phyloP scores from a whole-genome alignment of 2,113 vertebrate genomes.

The Willisornis vidua region DNA sequence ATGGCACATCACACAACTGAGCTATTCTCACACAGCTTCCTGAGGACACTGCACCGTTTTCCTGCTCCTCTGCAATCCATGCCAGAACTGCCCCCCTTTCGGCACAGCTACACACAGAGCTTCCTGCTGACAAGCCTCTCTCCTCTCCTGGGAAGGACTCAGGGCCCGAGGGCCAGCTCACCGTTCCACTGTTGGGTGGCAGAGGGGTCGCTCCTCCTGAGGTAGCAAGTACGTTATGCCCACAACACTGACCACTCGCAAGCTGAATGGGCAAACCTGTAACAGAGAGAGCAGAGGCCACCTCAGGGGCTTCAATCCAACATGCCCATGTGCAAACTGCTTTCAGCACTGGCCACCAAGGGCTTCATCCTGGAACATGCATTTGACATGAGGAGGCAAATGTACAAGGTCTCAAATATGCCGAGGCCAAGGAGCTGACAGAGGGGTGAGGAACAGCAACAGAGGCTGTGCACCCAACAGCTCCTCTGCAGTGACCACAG shows the following conservation, averaged over 20 bases:
- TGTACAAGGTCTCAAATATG: neutral
- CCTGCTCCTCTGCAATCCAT: neutral
- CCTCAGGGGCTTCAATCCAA: neutral
- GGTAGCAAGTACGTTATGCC: slow-evolving; percentile 97
- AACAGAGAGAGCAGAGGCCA: neutral
- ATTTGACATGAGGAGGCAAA: neutral
- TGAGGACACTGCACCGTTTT: neutral
- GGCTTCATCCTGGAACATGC: rapidly evolving
- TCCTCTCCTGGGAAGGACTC: neutral
- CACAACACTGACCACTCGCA: slow-evolving; percentile 95
- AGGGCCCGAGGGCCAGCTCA: slow-evolving; percentile 37
- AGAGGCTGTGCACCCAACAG: neutral
- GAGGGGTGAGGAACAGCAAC: neutral
- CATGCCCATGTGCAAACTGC: neutral
- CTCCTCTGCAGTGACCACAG: neutral
- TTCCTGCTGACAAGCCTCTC: neutral
- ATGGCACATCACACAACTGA: neutral
- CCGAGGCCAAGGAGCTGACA: neutral
- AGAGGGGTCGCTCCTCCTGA: slow-evolving; percentile 94
- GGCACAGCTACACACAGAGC: rapidly evolving
- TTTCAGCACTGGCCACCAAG: neutral
- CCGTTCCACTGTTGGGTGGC: slow-evolving; percentile 96
- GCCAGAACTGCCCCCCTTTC: neutral
- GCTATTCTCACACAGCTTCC: neutral
- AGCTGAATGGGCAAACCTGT: slow-evolving; percentile 93